A percentile compares a stretch with the other conserved stretches of the same genome.
Conservation (phyloP, 2,888 invertebrate genomes). For the Cosmopolites sordidus region DNA sequence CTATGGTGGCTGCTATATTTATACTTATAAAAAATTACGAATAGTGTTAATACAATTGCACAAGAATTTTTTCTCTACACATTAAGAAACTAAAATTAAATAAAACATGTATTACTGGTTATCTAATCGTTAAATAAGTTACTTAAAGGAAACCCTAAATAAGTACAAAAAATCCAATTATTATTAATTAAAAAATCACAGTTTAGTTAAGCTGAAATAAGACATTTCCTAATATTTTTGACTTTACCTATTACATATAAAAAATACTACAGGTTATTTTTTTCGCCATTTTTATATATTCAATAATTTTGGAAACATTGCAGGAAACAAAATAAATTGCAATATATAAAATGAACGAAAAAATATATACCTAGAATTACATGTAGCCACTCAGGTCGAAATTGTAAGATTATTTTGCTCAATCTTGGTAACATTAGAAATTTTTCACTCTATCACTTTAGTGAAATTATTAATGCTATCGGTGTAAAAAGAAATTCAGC, state of each 20-base stretch:
- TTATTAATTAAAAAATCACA: conserved; percentile 1
- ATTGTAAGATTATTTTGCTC: background rate
- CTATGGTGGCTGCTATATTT: background rate
- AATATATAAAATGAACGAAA: too few relatives aligned
- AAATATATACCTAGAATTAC: too few relatives aligned
- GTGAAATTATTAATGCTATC: conserved; percentile 43
- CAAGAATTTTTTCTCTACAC: background rate
- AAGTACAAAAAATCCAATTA: background rate
- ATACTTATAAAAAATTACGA: conserved; percentile 1
- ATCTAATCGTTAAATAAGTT: background rate
- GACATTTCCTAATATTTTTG: too few relatives aligned
- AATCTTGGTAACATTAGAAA: conserved; percentile 17
- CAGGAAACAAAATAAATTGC: too few relatives aligned
- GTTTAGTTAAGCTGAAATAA: background rate
- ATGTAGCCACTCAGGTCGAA: too few relatives aligned
- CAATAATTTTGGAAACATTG: too few relatives aligned
- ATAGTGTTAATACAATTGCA: conserved; percentile 11
- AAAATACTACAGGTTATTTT: too few relatives aligned
- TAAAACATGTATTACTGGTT: background rate
- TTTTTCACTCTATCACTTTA: conserved; percentile 3
- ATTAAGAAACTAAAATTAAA: background rate
- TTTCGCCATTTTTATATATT: too few relatives aligned
- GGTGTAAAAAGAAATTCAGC: conserved; percentile 52
- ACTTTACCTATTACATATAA: too few relatives aligned
- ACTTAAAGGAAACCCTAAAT: background rate